These are phyloP conservation scores for Channallabes apus DNA, from an alignment of 2,797 vertebrate genomes.

Conservation along the genomic window DNA sequence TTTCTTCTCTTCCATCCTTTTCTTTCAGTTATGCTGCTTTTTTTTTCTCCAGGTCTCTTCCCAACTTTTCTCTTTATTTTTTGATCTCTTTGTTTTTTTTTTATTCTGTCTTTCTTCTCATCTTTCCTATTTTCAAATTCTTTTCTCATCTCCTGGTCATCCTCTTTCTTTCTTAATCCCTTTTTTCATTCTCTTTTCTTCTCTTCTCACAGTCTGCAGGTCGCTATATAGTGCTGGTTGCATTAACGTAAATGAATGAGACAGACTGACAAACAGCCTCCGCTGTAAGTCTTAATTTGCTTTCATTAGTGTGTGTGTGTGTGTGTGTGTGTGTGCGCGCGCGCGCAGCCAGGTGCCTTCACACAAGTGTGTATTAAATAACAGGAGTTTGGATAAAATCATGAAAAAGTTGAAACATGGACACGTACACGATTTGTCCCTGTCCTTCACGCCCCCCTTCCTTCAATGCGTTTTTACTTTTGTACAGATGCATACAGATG, in stretches of 20 bases:
- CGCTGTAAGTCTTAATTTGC: slow-evolving; percentile 70
- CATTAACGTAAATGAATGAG: slow-evolving; percentile 77
- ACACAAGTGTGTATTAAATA: background rate
- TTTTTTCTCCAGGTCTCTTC: background rate
- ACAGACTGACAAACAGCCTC: slow-evolving; percentile 70
- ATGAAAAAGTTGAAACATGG: background rate
- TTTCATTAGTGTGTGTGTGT: slow-evolving; percentile 36
- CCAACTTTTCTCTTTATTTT: too few species aligned
- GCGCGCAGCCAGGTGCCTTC: background rate
- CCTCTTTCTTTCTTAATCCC: too few species aligned
- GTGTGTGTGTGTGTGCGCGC: slow-evolving; percentile 24
- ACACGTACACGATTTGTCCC: background rate
- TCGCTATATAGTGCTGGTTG: slow-evolving; percentile 72
- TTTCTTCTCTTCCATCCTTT: slow-evolving; percentile 12
- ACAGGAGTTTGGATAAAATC: background rate
- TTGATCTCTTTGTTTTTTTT: background rate
- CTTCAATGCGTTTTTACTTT: background rate
- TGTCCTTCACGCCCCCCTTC: background rate
- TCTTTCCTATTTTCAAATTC: too few species aligned
- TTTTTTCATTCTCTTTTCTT: background rate
- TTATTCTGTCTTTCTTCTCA: background rate
- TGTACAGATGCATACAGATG: background rate
- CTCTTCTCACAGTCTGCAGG: slow-evolving; percentile 70
- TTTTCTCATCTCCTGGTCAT: background rate
- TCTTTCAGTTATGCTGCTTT: slow-evolving; percentile 38